These are phyloP conservation scores for Polyploca ridens DNA, from an alignment of 2,888 invertebrate species.

Conservation along the genomic window DNA sequence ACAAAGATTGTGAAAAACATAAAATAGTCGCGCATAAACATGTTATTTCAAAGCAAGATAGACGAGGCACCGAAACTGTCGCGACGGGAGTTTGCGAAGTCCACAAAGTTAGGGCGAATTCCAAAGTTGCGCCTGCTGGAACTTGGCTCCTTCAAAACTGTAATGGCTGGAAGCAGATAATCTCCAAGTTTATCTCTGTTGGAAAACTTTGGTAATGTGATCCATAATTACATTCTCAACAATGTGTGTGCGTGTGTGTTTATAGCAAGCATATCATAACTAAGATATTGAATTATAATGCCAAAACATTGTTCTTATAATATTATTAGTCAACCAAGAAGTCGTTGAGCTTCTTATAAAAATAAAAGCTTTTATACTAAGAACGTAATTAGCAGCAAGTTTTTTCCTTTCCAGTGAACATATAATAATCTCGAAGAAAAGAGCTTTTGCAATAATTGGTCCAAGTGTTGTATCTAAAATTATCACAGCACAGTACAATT, in stretches of 20 bases:
- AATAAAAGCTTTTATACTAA: neutral
- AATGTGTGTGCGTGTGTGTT: conserved; percentile 38
- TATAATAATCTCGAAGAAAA: conserved; percentile 23
- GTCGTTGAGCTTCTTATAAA: neutral
- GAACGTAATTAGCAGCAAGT: neutral
- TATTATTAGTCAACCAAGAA: neutral
- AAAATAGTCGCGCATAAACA: conserved; percentile 51
- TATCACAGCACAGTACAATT: conserved; percentile 15
- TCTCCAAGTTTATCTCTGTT: conserved; percentile 69
- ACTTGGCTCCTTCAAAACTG: conserved; percentile 66
- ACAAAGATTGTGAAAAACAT: conserved; percentile 24
- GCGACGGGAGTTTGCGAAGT: conserved; percentile 52
- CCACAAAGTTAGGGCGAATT: conserved; percentile 58
- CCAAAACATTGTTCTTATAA: neutral
- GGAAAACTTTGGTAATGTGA: conserved; percentile 64
- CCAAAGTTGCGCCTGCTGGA: conserved; percentile 55
- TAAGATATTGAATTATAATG: conserved; percentile 9
- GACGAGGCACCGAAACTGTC: conserved; percentile 39
- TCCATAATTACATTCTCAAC: conserved; percentile 61
- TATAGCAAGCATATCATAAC: conserved; percentile 17
- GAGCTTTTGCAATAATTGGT: conserved; percentile 20
- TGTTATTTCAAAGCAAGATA: conserved; percentile 50
- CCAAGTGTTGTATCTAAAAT: conserved; percentile 20
- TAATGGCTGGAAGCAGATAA: conserved; percentile 72
- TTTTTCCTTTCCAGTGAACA: neutral